Evolutionary conservation across 2,797 vertebrate genomes (phyloP).

Genomic region (Myotis planiceps): DNA sequence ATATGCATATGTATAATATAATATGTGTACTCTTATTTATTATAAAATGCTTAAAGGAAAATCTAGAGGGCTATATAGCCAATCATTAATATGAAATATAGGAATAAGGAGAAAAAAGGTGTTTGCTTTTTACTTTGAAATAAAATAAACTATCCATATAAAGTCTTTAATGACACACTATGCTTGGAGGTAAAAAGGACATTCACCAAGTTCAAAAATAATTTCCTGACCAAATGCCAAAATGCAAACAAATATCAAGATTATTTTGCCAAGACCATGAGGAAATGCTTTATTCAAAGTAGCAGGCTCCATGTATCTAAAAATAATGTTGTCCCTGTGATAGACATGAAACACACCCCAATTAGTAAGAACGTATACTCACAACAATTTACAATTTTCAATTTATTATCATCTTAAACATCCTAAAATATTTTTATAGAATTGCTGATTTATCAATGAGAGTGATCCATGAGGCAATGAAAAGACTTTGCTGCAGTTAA

Average conservation of each 20-base stretch:
- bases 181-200: neutral
- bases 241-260: constrained; percentile 24
- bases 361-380: neutral
- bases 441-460: neutral
- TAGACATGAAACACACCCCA: constrained; percentile 12
- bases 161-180: neutral
- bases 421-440: constrained; percentile 36
- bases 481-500: constrained; percentile 37
- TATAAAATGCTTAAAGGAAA: constrained; percentile 45
- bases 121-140: constrained; percentile 16
- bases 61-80: neutral
- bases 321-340: neutral
- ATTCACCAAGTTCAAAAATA: constrained; percentile 29
- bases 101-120: neutral
- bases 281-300: constrained; percentile 40
- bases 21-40: neutral
- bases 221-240: constrained; percentile 19
- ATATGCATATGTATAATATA: neutral
- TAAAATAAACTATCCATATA: neutral
- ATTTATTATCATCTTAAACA: constrained; percentile 11
- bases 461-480: neutral
- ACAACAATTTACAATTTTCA: neutral
- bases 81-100: neutral
- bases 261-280: constrained; percentile 25
- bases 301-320: neutral